phyloP scores from a whole-genome alignment of 2,797 vertebrate species.

The Lateolabrax maculatus region DNA sequence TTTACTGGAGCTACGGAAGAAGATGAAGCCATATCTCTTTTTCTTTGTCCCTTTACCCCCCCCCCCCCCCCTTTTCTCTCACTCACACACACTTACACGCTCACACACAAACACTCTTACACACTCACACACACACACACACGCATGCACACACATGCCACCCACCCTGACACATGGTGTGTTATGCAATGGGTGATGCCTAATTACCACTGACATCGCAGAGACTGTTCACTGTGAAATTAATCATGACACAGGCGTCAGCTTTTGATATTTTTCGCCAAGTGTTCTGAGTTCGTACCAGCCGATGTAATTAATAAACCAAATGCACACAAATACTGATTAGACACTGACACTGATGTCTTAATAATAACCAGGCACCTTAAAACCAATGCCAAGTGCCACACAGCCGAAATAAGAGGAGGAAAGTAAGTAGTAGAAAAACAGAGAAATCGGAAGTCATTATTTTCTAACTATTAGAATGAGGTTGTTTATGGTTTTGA shows the following conservation, averaged over 20 bases:
- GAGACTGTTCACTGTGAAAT: conserved; percentile 88
- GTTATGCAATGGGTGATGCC: conserved; percentile 89
- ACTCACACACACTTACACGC: conserved; percentile 23
- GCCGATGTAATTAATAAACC: conserved; percentile 82
- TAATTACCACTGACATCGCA: conserved; percentile 89
- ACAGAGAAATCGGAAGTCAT: conserved; percentile 26
- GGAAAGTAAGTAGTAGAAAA: conserved; percentile 15
- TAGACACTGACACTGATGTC: conserved; percentile 72
- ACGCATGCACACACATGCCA: conserved; percentile 71
- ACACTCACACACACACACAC: conserved; percentile 25
- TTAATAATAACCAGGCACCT: conserved; percentile 68
- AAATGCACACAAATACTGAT: conserved; percentile 78
- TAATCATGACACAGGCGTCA: conserved; percentile 87
- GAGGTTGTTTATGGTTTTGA: conserved; percentile 37
- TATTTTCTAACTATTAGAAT: conserved; percentile 35
- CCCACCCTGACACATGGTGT: conserved; percentile 87
- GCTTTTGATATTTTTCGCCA: conserved; percentile 82
- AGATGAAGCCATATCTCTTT: conserved; percentile 37
- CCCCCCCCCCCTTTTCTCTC: conserved; percentile 2
- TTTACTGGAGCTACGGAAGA: conserved; percentile 23
- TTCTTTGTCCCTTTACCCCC: conserved; percentile 44
- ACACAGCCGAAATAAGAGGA: conserved; percentile 19
- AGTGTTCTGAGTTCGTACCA: conserved; percentile 78
- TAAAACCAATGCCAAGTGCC: conserved; percentile 49
- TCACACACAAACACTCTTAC: conserved; percentile 5